phyloP scores from a whole-genome alignment of 2,113 vertebrate genomes.

The Ammodytes dubius region DNA sequence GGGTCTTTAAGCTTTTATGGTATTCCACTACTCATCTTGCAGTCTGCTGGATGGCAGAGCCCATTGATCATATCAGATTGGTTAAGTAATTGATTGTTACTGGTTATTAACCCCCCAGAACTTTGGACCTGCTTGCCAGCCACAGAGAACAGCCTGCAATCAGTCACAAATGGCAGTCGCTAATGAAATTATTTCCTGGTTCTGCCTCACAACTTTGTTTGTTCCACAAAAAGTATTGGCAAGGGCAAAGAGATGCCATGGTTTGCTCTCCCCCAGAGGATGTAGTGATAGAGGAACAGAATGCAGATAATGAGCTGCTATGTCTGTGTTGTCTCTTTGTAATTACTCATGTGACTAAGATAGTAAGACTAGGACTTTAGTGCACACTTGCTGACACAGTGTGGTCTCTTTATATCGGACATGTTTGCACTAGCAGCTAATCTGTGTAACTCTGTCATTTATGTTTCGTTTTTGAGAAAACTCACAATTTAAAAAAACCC shows the following conservation, averaged over 20 bases:
- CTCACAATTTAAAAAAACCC: too few species aligned
- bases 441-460: too few species aligned
- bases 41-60: constrained; percentile 68
- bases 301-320: constrained; percentile 74
- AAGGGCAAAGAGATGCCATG: constrained; percentile 80
- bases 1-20: constrained; percentile 51
- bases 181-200: constrained; percentile 88
- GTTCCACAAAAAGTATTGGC: constrained; percentile 83
- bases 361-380: constrained; percentile 52
- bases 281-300: constrained; percentile 66
- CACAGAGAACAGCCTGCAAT: constrained; percentile 82
- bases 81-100: constrained; percentile 87
- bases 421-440: too few species aligned
- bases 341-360: constrained; percentile 73
- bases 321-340: constrained; percentile 68
- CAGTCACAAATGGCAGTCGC: constrained; percentile 86
- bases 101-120: constrained; percentile 87
- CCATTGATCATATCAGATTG: constrained; percentile 85
- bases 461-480: too few species aligned
- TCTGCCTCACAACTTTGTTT: constrained; percentile 86
- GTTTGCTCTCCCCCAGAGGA: constrained; percentile 74
- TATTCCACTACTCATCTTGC: constrained; percentile 56
- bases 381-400: too few species aligned
- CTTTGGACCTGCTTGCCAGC: constrained; percentile 77
- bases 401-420: too few species aligned